Percentiles rank a stretch among this genome's conserved stretches.
phyloP scores from a whole-genome alignment of 2,888 invertebrate species.

The Lepidochitona cinerea region DNA sequence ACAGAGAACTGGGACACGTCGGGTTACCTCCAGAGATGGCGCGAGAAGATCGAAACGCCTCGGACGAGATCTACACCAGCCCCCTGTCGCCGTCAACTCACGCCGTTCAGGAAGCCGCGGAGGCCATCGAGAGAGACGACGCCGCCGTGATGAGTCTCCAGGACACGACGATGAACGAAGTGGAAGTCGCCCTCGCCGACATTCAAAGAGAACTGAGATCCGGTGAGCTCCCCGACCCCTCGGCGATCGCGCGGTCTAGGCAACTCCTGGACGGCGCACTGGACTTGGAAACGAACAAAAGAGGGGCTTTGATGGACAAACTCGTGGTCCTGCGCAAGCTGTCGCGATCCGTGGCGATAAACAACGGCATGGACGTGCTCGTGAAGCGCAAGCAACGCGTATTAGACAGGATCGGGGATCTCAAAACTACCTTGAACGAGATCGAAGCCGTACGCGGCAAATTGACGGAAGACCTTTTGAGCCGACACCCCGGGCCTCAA shows the following conservation, averaged over 20 bases:
- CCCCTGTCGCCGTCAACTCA: not conserved
- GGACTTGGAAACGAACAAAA: not conserved
- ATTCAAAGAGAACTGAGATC: not conserved
- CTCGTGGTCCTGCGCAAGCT: not conserved
- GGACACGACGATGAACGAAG: not conserved
- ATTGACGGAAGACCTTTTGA: not conserved
- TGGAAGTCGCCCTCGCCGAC: not conserved
- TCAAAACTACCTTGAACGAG: not conserved
- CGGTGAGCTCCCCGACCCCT: not conserved
- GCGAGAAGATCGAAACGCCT: not conserved
- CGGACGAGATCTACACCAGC: not conserved
- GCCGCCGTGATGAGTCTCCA: not conserved
- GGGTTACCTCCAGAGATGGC: not conserved
- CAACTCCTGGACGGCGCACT: not conserved
- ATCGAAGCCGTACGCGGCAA: not conserved
- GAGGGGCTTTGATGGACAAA: not conserved
- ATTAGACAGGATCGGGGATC: not conserved
- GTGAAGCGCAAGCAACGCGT: not conserved
- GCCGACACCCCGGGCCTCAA: not conserved
- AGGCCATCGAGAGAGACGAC: not conserved
- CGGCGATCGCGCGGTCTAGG: not conserved
- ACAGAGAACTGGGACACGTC: not conserved
- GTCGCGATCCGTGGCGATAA: not conserved
- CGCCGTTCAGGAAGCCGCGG: not conserved
- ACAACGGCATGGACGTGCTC: not conserved